These are phyloP conservation scores for Elysia chlorotica DNA, from an alignment of 1,140 invertebrate genomes.

Conservation along the genomic window DNA sequence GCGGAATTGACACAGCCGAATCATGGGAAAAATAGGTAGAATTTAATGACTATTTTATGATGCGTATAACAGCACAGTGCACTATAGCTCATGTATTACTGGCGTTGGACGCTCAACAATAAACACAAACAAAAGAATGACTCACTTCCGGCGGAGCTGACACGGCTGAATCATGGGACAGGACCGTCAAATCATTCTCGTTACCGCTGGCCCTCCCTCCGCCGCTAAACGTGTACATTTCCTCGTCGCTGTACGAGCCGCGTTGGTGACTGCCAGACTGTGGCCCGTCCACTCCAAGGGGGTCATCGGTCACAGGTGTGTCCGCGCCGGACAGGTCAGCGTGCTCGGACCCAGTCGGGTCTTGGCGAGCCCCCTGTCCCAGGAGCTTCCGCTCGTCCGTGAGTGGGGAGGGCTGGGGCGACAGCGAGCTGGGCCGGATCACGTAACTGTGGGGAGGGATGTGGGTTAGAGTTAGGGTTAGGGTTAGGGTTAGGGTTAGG, in stretches of 20 bases:
- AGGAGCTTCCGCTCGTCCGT: conserved; percentile 50
- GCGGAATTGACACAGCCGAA: neutral
- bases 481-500: too few relatives aligned
- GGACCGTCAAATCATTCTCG: neutral
- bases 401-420: conserved; percentile 56
- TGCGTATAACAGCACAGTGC: neutral
- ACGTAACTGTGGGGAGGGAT: conserved; percentile 58
- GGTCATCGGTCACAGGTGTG: neutral
- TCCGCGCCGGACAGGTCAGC: conserved; percentile 21
- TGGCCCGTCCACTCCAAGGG: conserved; percentile 1
- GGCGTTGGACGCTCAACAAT: too few relatives aligned
- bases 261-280: conserved; percentile 20
- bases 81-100: neutral
- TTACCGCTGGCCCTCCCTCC: neutral
- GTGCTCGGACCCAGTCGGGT: conserved; percentile 48
- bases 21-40: neutral
- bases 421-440: conserved; percentile 57
- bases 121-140: too few relatives aligned
- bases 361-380: conserved; percentile 35
- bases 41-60: neutral
- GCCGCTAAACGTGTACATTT: too few relatives aligned
- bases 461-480: too few relatives aligned
- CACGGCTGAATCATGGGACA: neutral
- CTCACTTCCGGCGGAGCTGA: conserved; percentile 11
- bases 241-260: neutral